phyloP scores from a whole-genome alignment of 2,797 vertebrate species.

The Syngnathus acus region DNA sequence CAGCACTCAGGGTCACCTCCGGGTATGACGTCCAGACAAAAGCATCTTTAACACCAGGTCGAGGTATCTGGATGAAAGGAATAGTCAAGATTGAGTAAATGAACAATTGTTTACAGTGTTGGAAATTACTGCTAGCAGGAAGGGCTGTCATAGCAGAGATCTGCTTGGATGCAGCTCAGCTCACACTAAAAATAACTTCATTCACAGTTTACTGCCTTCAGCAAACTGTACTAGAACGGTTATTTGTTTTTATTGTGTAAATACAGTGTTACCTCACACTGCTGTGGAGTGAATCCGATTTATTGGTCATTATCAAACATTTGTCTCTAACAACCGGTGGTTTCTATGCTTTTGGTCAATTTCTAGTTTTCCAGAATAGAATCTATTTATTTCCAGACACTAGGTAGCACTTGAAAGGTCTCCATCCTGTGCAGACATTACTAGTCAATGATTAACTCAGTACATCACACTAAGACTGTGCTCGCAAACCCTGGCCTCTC shows the following conservation, averaged over 20 bases:
- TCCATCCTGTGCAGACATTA: constrained; percentile 21
- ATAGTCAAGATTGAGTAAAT: constrained; percentile 3
- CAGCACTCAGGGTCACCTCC: constrained; percentile 58
- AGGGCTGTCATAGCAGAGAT: no score
- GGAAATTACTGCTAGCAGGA: no score
- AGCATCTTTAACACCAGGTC: constrained; percentile 50
- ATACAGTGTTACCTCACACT: background rate
- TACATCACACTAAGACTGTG: constrained; percentile 31
- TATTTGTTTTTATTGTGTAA: background rate
- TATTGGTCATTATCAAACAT: background rate
- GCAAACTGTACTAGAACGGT: background rate
- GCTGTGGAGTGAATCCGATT: background rate
- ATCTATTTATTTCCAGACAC: background rate
- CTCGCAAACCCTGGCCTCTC: constrained; percentile 39
- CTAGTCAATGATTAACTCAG: constrained; percentile 65
- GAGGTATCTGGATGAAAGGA: constrained; percentile 26
- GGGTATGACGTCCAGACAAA: constrained; percentile 34
- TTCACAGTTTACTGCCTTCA: background rate
- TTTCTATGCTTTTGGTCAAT: no score
- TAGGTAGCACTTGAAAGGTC: constrained; percentile 5
- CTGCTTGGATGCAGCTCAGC: no score
- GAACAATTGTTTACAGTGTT: background rate
- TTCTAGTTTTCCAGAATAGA: no score
- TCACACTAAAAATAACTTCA: background rate
- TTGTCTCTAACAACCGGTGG: background rate